phyloP scores from a whole-genome alignment of 2,113 vertebrate genomes.

The Trogon melanurus region DNA sequence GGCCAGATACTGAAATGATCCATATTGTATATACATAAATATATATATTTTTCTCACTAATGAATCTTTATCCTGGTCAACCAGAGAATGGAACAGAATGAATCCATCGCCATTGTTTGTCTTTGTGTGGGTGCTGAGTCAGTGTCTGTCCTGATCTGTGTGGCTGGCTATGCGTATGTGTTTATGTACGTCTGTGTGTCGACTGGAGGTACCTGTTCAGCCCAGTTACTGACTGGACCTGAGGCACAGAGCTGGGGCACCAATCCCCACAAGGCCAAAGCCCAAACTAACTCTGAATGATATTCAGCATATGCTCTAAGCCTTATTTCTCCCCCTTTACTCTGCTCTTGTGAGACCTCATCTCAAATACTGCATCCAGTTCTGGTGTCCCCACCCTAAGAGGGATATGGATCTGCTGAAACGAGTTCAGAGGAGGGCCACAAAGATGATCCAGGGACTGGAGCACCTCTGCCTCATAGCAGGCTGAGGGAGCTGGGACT shows the following conservation, averaged over 20 bases:
- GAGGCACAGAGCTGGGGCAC: background rate
- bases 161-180: background rate
- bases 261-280: background rate
- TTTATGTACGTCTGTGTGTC: rapidly evolving
- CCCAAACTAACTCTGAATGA: background rate
- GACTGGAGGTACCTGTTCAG: background rate
- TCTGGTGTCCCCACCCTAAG: too few relatives aligned
- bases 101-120: background rate
- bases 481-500: too few relatives aligned
- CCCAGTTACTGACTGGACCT: background rate
- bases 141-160: background rate
- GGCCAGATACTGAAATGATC: background rate
- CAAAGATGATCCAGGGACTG: too few relatives aligned
- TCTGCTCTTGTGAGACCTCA: too few relatives aligned
- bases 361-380: too few relatives aligned
- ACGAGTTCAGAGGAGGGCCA: too few relatives aligned
- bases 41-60: background rate
- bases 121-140: background rate
- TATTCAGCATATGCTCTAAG: rapidly evolving
- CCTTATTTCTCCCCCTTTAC: background rate
- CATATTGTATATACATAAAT: background rate
- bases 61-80: background rate
- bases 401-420: too few relatives aligned
- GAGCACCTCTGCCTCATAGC: too few relatives aligned
- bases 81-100: background rate